Conservation (phyloP, 2,888 invertebrate species). For the Dolichopus griseipennis region DNA sequence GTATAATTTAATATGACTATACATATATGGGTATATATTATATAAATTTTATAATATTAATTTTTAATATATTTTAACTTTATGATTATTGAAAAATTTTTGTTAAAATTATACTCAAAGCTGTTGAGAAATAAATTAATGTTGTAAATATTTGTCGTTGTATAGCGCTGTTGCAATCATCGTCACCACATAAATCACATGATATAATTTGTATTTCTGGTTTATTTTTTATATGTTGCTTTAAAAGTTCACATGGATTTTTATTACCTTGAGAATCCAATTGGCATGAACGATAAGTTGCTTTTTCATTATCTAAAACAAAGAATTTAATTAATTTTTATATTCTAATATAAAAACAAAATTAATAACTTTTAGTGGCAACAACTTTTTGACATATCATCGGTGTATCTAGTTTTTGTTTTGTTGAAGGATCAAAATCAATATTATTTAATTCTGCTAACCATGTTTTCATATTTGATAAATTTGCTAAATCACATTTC, state of each 20-base stretch:
- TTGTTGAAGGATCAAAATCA: constrained; percentile 21
- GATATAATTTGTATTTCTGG: constrained; percentile 25
- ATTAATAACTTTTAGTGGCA: constrained; percentile 34
- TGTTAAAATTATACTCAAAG: neutral
- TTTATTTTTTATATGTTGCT: constrained; percentile 28
- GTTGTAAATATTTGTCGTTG: neutral
- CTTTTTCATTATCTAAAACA: constrained; percentile 10
- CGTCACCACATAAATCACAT: constrained; percentile 36
- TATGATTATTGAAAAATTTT: neutral
- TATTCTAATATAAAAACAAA: neutral
- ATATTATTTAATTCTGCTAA: constrained; percentile 42
- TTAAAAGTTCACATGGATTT: constrained; percentile 36
- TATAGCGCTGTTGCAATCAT: constrained; percentile 34
- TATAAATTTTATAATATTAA: too few species aligned
- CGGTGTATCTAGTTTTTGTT: constrained; percentile 35
- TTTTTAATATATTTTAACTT: neutral
- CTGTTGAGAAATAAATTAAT: neutral
- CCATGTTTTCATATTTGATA: constrained; percentile 38
- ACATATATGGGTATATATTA: neutral
- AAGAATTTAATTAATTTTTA: neutral
- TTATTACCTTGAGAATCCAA: constrained; percentile 36
- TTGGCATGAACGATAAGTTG: constrained; percentile 40
- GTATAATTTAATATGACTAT: neutral
- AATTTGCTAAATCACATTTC: constrained; percentile 38
- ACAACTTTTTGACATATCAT: constrained; percentile 44